Percentiles rank a stretch among this genome's conserved stretches.
Evolutionary conservation across 1,140 invertebrate species (phyloP).

Genomic region (Helicoverpa armigera): DNA sequence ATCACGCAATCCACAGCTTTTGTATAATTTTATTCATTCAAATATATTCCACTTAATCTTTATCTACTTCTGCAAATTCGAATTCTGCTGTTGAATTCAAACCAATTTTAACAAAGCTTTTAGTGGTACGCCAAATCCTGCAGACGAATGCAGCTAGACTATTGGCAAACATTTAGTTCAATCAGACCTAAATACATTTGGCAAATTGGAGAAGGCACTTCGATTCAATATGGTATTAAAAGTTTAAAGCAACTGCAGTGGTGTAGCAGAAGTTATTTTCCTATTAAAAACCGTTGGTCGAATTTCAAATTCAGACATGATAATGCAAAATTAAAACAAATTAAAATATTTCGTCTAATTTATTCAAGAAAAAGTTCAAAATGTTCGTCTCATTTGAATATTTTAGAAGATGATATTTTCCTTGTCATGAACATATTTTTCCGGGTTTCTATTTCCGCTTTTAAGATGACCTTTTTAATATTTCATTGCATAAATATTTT

Average conservation of each 20-base stretch:
- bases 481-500: too few species aligned
- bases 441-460: too few species aligned
- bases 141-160: constrained; percentile 39
- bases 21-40: constrained; percentile 16
- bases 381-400: not conserved
- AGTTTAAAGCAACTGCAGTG: not conserved
- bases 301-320: not conserved
- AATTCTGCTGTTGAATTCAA: constrained; percentile 27
- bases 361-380: not conserved
- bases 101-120: constrained; percentile 45
- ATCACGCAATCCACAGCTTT: not conserved
- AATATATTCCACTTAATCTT: constrained; percentile 20
- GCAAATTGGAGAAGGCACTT: constrained; percentile 23
- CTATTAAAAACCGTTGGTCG: not conserved
- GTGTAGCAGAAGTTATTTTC: not conserved
- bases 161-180: constrained; percentile 46
- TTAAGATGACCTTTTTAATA: too few species aligned
- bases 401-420: not conserved
- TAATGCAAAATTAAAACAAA: constrained; percentile 5
- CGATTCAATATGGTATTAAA: constrained; percentile 6
- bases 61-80: constrained; percentile 4
- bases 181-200: constrained; percentile 43
- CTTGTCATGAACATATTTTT: not conserved
- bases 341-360: constrained; percentile 16
- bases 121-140: constrained; percentile 37